Percentiles rank a stretch among this genome's conserved stretches.
Evolutionary conservation across 2,888 invertebrate genomes (phyloP).

Genomic region (Psylliodes chrysocephalus): DNA sequence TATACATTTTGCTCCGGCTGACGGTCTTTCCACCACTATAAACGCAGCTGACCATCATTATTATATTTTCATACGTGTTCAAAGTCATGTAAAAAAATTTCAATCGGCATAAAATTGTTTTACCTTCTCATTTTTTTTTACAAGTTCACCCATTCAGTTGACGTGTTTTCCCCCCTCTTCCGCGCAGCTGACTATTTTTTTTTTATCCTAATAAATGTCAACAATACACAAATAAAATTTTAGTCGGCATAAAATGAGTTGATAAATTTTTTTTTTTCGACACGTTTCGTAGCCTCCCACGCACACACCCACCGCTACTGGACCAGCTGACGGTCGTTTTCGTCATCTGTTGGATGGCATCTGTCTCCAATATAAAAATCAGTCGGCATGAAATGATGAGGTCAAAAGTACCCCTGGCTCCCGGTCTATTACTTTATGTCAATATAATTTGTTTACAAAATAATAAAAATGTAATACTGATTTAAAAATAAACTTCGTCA

Average conservation of each 20-base stretch:
- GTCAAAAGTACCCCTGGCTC: slow-evolving; percentile 12
- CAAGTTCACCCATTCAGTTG: slow-evolving; percentile 17
- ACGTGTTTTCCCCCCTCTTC: slow-evolving; percentile 14
- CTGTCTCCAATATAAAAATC: slow-evolving; percentile 13
- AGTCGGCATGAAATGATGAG: slow-evolving; percentile 11
- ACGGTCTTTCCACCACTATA: not conserved
- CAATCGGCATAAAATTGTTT: slow-evolving; percentile 14
- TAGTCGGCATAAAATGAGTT: slow-evolving; percentile 5
- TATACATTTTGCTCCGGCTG: no score
- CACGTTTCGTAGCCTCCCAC: not conserved
- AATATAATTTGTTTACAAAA: no score
- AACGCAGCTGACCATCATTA: not conserved
- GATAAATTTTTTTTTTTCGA: not conserved
- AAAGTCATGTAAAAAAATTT: slow-evolving; percentile 4
- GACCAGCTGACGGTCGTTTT: slow-evolving; percentile 24
- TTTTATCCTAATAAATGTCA: not conserved
- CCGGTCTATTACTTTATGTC: slow-evolving; percentile 21
- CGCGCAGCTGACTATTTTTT: slow-evolving; percentile 15
- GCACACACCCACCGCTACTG: no score
- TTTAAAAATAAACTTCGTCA: no score
- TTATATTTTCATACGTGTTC: not conserved
- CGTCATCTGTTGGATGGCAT: slow-evolving; percentile 15
- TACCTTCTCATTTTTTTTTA: slow-evolving; percentile 5
- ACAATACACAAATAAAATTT: not conserved
- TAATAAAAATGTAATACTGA: no score